phyloP scores from a whole-genome alignment of 2,888 invertebrate species.

The Ferdinandea cuprea region DNA sequence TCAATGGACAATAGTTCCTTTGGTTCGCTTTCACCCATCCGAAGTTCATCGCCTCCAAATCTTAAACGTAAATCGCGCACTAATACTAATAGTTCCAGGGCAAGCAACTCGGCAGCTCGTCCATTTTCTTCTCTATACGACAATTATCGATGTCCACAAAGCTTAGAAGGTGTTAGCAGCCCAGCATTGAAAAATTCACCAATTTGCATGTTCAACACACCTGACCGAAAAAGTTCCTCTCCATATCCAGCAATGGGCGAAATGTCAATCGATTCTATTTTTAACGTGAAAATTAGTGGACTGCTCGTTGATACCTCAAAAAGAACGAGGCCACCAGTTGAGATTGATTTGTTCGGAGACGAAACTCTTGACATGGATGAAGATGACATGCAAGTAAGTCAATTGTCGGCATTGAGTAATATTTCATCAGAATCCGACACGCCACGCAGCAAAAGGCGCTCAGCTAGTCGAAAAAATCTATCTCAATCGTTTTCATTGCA shows the following conservation, averaged over 20 bases:
- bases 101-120: not conserved
- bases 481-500: conserved; percentile 81
- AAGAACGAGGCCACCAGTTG: conserved; percentile 55
- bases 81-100: conserved; percentile 5
- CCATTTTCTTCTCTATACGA: conserved; percentile 15
- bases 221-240: conserved; percentile 78
- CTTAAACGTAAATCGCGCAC: conserved; percentile 33
- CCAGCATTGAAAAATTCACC: conserved; percentile 22
- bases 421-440: conserved; percentile 80
- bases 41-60: conserved; percentile 40
- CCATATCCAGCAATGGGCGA: conserved; percentile 60
- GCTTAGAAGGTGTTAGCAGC: conserved; percentile 14
- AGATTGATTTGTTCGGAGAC: conserved; percentile 74
- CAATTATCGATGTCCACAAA: conserved; percentile 32
- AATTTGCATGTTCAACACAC: conserved; percentile 74
- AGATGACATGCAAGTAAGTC: conserved; percentile 80
- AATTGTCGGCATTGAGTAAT: conserved; percentile 77
- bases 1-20: conserved; percentile 80
- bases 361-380: conserved; percentile 78
- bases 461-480: conserved; percentile 81
- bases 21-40: conserved; percentile 82
- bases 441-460: conserved; percentile 79
- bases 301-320: conserved; percentile 78
- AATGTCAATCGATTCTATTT: conserved; percentile 79
- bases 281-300: conserved; percentile 78